These are phyloP conservation scores for Platyscapa corneri DNA, from an alignment of 1,140 invertebrate genomes.

Conservation along the genomic window DNA sequence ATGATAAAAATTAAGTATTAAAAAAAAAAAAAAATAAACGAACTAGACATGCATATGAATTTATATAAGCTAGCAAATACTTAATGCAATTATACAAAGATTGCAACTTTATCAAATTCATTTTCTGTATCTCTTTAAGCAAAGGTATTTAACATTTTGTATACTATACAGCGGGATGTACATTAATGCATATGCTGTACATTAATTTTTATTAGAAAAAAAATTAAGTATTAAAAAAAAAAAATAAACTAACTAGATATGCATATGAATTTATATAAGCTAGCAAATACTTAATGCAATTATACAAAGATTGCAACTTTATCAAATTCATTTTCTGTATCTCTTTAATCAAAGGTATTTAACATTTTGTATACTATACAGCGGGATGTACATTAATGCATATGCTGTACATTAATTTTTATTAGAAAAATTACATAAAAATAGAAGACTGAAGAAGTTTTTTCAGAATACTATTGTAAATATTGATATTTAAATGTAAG, in stretches of 20 bases:
- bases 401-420: slow-evolving; percentile 9
- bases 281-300: not conserved
- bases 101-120: not conserved
- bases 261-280: too few species aligned
- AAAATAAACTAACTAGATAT: not conserved
- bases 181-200: not conserved
- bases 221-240: not conserved
- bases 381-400: not conserved
- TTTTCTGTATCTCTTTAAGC: not conserved
- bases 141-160: not conserved
- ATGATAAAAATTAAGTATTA: too few species aligned
- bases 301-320: not conserved
- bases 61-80: too few species aligned
- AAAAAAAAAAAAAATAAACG: not conserved
- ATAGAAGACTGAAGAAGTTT: slow-evolving; percentile 28
- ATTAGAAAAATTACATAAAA: slow-evolving; percentile 25
- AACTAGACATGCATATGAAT: not conserved
- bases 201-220: not conserved
- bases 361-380: not conserved
- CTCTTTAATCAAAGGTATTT: not conserved
- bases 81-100: not conserved
- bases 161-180: not conserved
- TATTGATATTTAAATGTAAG: slow-evolving; percentile 36
- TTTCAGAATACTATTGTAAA: not conserved
- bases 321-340: not conserved